Conservation (phyloP, 2,113 vertebrate species). For the Stigmatopora argus region DNA sequence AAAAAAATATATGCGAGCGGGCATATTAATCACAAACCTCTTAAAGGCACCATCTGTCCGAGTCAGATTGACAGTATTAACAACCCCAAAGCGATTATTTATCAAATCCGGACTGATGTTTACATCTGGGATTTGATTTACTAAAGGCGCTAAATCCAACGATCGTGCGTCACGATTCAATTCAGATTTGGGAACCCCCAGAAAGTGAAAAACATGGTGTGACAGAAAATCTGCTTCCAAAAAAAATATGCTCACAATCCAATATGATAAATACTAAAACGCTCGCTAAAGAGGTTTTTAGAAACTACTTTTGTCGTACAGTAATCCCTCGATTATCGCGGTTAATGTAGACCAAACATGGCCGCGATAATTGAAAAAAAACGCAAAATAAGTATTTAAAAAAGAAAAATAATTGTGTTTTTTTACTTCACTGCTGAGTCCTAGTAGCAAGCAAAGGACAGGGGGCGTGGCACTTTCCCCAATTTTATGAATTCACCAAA, state of each 20-base stretch:
- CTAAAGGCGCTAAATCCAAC: slow-evolving; percentile 31
- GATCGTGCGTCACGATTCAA: slow-evolving; percentile 4
- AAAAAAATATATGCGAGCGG: slow-evolving; percentile 1
- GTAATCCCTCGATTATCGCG: no score
- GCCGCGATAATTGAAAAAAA: no score
- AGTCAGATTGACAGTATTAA: slow-evolving; percentile 29
- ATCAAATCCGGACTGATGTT: slow-evolving; percentile 43
- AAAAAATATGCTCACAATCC: slow-evolving; percentile 8
- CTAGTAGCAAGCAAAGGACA: no score
- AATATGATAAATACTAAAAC: slow-evolving; percentile 15
- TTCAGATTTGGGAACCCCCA: slow-evolving; percentile 1
- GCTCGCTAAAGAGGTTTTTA: neutral
- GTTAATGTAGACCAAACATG: no score
- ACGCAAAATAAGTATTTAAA: no score
- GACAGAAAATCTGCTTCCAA: slow-evolving; percentile 9
- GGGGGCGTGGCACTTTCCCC: no score
- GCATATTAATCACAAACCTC: slow-evolving; percentile 45
- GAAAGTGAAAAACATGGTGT: slow-evolving; percentile 26
- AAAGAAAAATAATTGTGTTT: no score
- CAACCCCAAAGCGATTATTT: slow-evolving; percentile 21
- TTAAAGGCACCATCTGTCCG: slow-evolving; percentile 55
- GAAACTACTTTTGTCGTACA: neutral
- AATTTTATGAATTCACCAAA: no score
- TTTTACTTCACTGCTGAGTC: no score
- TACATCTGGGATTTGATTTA: slow-evolving; percentile 37